Base-by-base conservation (phyloP, 2,113 vertebrate genomes). In the Tyto alba region DNA sequence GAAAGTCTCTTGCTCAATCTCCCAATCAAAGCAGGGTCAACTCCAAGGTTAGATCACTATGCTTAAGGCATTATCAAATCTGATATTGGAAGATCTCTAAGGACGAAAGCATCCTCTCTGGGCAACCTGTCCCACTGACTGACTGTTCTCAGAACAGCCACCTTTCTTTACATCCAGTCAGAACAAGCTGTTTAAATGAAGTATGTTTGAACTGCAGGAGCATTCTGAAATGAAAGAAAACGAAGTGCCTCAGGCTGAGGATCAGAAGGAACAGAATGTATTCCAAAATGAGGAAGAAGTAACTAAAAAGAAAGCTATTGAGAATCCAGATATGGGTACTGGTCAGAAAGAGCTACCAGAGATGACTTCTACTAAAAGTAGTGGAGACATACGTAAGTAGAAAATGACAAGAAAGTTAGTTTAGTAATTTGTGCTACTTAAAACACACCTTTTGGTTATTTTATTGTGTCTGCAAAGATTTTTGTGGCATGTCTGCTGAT, bases 221-320 rank as follows among this genome's bases (percentile, higher is more conserved):
- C 64, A 36, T 93, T 96, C 84, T 3, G 94, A 96, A 71, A 94
- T 81, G 87, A 97, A 96, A 95, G 89, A 97, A 94, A 97, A 75
- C 4, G 30, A 97, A 74, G n/a, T 76, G 23, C 64, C 69, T 57
- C 21, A 6, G 27, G 62, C 25, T 48, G 55, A 87, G 11, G 17
- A 8, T 6, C 43, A 67, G 67, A 92, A 80, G 26, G 22, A 6
- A 43, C 27, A 85, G 75, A 87, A 73, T 16, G 34, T 66, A 40
- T 53, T 53, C 11, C 91, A 96, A 85, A 85, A 82, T 9, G 64
- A 95, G 69, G 52, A 63, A 40, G 20, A 64, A 71, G 30, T 34
- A 67, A 43, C 41, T 64, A 69, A 59, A 64, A 64, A 38, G 67
- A 53, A 56, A 60, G 59, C 38, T 88, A 1, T 19, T 76, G 45